phyloP scores from a whole-genome alignment of 1,140 invertebrate species.

The Drosophila ironensis region DNA sequence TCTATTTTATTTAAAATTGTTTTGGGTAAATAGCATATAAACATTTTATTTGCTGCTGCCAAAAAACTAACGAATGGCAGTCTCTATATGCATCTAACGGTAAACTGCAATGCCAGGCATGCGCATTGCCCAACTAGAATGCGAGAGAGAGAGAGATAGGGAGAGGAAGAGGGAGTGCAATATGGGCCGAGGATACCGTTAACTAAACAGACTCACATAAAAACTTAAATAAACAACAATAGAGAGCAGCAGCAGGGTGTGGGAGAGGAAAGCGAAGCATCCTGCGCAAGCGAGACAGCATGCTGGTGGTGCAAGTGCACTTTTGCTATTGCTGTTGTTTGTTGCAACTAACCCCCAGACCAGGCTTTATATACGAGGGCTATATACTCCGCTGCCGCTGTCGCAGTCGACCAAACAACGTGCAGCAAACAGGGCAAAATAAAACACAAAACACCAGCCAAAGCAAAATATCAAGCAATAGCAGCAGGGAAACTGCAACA shows the following conservation, averaged over 20 bases:
- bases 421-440: conserved; percentile 67
- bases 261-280: conserved; percentile 2
- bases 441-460: conserved; percentile 66
- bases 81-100: conserved; percentile 43
- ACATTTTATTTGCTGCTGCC: conserved; percentile 80
- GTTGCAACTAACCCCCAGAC: conserved; percentile 74
- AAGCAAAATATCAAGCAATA: conserved; percentile 76
- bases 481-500: conserved; percentile 65
- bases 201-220: conserved; percentile 80
- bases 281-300: conserved; percentile 13
- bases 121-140: conserved; percentile 34
- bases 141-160: conserved; percentile 9
- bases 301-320: conserved; percentile 44
- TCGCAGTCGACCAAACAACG: conserved; percentile 75
- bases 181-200: conserved; percentile 72
- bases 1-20: conserved; percentile 81
- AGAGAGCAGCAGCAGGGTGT: conserved; percentile 31
- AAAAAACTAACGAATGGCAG: conserved; percentile 60
- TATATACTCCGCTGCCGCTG: conserved; percentile 17
- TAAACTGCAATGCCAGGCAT: conserved; percentile 61
- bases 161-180: conserved; percentile 35
- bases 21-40: conserved; percentile 80
- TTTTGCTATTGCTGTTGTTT: conserved; percentile 79
- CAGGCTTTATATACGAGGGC: conserved; percentile 15
- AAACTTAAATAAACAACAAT: conserved; percentile 81